These are phyloP conservation scores for Paraplagusia blochii DNA, from an alignment of 2,113 vertebrate genomes.

Conservation along the genomic window DNA sequence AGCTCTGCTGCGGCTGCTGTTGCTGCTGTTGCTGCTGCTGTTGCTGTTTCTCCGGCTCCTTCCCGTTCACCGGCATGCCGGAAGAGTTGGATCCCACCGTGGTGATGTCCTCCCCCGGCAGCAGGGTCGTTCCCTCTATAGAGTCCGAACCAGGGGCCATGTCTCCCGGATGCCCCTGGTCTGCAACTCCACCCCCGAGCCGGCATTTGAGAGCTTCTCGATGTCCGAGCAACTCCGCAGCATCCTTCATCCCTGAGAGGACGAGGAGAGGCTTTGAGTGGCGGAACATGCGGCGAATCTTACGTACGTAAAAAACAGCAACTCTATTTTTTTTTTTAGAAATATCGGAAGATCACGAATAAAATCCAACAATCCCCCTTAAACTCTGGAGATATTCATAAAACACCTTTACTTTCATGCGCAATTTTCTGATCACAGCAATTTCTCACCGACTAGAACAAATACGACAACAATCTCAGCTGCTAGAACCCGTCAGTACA, in stretches of 20 bases:
- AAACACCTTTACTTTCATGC: too few relatives aligned
- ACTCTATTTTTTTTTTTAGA: background rate
- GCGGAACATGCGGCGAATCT: constrained; percentile 1
- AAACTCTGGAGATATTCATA: too few relatives aligned
- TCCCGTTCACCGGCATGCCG: constrained; percentile 86
- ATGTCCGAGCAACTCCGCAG: constrained; percentile 92
- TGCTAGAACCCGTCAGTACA: constrained; percentile 47
- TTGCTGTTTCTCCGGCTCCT: constrained; percentile 93
- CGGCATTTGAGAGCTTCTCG: constrained; percentile 95
- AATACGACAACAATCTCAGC: constrained; percentile 33
- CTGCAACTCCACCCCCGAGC: constrained; percentile 85
- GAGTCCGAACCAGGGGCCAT: constrained; percentile 87
- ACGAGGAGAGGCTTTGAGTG: constrained; percentile 21
- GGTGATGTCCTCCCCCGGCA: constrained; percentile 94
- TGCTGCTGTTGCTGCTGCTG: constrained; percentile 75
- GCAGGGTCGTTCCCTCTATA: constrained; percentile 90
- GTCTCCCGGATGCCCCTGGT: constrained; percentile 93
- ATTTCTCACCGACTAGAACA: constrained; percentile 15
- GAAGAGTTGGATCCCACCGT: constrained; percentile 88
- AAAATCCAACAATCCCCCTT: background rate
- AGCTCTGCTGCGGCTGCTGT: constrained; percentile 76
- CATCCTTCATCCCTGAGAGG: constrained; percentile 96
- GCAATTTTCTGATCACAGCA: too few relatives aligned
- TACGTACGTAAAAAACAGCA: background rate
- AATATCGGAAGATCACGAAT: background rate